A percentile compares a stretch with the other conserved stretches of the same genome.
phyloP scores from a whole-genome alignment of 2,797 vertebrate genomes.

The Sebastes trivittatus region DNA sequence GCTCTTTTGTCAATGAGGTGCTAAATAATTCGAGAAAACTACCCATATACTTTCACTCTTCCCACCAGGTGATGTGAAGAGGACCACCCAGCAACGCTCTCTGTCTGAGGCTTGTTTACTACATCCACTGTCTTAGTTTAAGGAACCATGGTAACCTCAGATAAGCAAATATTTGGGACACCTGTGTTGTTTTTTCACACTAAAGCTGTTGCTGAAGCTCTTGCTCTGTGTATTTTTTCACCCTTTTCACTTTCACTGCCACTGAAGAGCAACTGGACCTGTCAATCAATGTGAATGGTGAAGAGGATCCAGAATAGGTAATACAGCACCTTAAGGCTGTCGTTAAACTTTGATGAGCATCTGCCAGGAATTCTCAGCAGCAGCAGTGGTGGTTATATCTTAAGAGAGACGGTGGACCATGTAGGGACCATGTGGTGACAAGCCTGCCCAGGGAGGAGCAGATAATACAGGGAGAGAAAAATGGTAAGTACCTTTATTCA shows the following conservation, averaged over 20 bases:
- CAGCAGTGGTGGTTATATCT: constrained; percentile 44
- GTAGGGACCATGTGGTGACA: constrained; percentile 13
- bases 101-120: background rate
- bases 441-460: constrained; percentile 39
- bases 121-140: background rate
- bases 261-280: constrained; percentile 32
- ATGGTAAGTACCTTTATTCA: constrained; percentile 65
- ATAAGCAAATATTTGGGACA: background rate
- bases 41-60: constrained; percentile 63
- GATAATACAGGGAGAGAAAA: constrained; percentile 37
- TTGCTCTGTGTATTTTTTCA: background rate
- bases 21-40: constrained; percentile 82
- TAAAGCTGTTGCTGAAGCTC: background rate
- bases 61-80: constrained; percentile 30
- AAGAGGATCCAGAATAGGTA: constrained; percentile 82
- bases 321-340: constrained; percentile 79
- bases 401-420: constrained; percentile 36
- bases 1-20: constrained; percentile 75
- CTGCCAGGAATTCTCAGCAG: constrained; percentile 72
- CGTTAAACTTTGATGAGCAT: constrained; percentile 85
- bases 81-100: background rate
- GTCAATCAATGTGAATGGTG: constrained; percentile 48
- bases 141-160: background rate
- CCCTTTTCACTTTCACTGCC: background rate
- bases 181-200: background rate